Evolutionary conservation across 2,113 vertebrate species (phyloP).

Genomic region (Montifringilla adamsi): DNA sequence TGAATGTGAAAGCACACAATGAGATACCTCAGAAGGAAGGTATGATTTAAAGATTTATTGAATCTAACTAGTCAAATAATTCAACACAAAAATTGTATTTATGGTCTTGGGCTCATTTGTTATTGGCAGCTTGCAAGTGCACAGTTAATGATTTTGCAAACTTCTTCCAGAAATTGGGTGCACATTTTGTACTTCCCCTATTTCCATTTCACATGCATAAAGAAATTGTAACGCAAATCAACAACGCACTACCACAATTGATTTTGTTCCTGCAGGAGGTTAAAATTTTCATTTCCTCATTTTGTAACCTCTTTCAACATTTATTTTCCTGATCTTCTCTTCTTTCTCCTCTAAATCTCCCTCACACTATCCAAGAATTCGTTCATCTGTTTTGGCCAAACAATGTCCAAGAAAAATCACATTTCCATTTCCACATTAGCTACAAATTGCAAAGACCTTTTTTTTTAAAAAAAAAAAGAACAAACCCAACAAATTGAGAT

Average conservation of each 20-base stretch:
- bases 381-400: neutral
- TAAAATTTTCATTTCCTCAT: neutral
- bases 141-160: neutral
- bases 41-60: slow-evolving; percentile 50
- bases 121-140: neutral
- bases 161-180: neutral
- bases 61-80: slow-evolving; percentile 32
- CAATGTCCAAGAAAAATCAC: neutral
- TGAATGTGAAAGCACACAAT: slow-evolving; percentile 47
- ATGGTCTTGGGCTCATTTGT: neutral
- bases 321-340: neutral
- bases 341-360: neutral
- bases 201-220: neutral
- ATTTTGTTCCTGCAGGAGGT: neutral
- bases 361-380: neutral
- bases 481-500: neutral
- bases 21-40: slow-evolving; percentile 35
- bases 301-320: neutral
- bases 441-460: neutral
- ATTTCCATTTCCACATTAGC: neutral
- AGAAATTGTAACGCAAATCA: neutral
- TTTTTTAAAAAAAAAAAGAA: neutral
- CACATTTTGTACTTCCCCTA: neutral
- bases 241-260: neutral
- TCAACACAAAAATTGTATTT: slow-evolving; percentile 35